Evolutionary conservation across 2,888 invertebrate species (phyloP), one percentile per base, ranked within the genome.

Genomic region (Polylopha cassiicola): DNA sequence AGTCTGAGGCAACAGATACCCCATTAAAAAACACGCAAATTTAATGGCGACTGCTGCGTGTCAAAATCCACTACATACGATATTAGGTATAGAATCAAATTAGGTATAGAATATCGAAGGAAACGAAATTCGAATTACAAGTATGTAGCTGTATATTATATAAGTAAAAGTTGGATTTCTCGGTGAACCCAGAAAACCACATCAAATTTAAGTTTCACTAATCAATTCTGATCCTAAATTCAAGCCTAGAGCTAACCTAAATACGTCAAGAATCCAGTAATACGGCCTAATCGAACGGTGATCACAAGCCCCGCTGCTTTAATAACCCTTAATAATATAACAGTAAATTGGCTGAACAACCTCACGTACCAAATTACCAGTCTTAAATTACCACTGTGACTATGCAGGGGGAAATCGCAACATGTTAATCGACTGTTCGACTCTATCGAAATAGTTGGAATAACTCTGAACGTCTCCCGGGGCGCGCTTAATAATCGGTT

Each of bases 401-500:
- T 48, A 58, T 49, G 47, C 51, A 52, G 58, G 55, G 59, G 60
- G 54, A 58, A 67, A 75, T 72, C 73, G 58, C 65, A 67, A 72
- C 67, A 67, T 68, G 67, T 66, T 65, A 78, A 78, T 77, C 61
- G 69, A 63, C 64, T 65, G 77, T 76, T 75, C 60, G 67, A 61
- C 64, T 65, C 46, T 55, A 73, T 67, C 64, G 58, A 58, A 61
- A 73, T 68, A 65, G 58, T 67, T 53, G 53, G 51, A 65, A 67
- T 64, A 54, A 57, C 48, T 44, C 24, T 15, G 20, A 41, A 33
- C 55, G 65, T 67, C 73, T 72, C 72, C 63, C 45, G 73, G 69
- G 74, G 73, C 58, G 56, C 62, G 70, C 72, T 53, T 74, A 80
- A 84, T 84, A 82, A 82, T 80, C 61, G 80, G 77, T 75, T 81